phyloP scores from a whole-genome alignment of 1,140 invertebrate species.

The Pachypeltis micranthus region DNA sequence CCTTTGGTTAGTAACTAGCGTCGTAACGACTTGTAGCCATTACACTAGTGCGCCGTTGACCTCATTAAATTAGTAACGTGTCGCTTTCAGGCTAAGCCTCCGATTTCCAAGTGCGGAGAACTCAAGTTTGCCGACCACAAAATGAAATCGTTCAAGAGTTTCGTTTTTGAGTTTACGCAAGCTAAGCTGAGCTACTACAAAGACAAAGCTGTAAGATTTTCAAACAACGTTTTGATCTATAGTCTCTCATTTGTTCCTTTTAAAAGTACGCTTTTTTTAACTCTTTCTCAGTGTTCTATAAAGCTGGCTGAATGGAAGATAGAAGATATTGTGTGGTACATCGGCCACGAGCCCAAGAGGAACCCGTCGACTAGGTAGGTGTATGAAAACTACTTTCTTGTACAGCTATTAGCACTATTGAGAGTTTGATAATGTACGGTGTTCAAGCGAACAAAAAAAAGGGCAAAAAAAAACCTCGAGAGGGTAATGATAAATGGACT shows the following conservation, averaged over 20 bases:
- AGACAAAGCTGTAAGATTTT: constrained; percentile 49
- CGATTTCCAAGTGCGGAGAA: constrained; percentile 50
- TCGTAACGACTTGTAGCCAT: too few relatives aligned
- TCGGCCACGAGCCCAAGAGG: constrained; percentile 66
- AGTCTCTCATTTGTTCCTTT: constrained; percentile 10
- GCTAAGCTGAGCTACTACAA: constrained; percentile 68
- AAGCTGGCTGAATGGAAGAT: constrained; percentile 59
- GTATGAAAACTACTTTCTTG: neutral
- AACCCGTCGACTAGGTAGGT: constrained; percentile 56
- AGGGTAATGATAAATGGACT: too few relatives aligned
- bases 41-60: too few relatives aligned
- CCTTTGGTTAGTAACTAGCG: constrained; percentile 34
- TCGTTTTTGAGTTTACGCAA: constrained; percentile 65
- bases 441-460: too few relatives aligned
- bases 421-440: too few relatives aligned
- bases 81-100: constrained; percentile 40
- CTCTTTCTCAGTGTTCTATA: constrained; percentile 45
- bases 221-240: neutral
- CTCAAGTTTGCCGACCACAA: constrained; percentile 65
- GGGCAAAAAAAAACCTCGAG: too few relatives aligned
- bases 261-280: neutral
- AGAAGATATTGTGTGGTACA: constrained; percentile 68
- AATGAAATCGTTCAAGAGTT: constrained; percentile 60
- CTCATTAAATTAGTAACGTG: too few relatives aligned
- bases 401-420: neutral